These are phyloP conservation scores for Fragum sueziense DNA, from an alignment of 2,888 invertebrate genomes.

Conservation along the genomic window DNA sequence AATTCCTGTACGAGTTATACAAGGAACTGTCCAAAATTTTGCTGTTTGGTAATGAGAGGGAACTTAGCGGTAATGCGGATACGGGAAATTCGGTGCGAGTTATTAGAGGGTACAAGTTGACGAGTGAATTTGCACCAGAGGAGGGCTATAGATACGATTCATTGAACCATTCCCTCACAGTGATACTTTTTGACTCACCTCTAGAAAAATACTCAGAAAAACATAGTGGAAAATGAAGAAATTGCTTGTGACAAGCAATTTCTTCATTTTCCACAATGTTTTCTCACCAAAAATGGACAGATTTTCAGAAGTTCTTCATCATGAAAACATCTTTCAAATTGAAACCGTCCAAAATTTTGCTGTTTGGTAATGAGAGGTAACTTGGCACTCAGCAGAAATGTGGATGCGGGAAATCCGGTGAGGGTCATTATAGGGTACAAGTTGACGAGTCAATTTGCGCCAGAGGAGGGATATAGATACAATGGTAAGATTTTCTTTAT, in stretches of 20 bases:
- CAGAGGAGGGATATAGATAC: constrained; percentile 83
- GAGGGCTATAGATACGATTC: constrained; percentile 81
- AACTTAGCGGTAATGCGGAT: constrained; percentile 78
- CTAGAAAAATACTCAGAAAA: no score
- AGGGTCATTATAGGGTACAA: constrained; percentile 83
- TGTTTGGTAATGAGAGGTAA: constrained; percentile 82
- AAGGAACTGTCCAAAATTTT: no score
- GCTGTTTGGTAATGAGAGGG: no score
- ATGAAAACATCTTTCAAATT: no score
- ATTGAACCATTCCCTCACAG: background rate
- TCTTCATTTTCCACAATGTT: no score
- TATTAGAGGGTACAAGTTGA: constrained; percentile 82
- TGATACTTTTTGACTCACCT: background rate
- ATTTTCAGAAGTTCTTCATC: no score
- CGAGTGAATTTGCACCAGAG: constrained; percentile 82
- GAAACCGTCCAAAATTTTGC: no score
- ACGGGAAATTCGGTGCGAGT: constrained; percentile 82
- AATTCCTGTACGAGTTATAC: constrained; percentile 82
- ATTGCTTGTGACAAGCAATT: no score
- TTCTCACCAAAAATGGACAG: no score
- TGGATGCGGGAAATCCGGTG: constrained; percentile 80
- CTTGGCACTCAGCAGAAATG: constrained; percentile 79
- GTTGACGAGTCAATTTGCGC: constrained; percentile 81
- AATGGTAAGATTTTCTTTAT: constrained; percentile 81
- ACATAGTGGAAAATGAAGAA: no score